Evolutionary conservation across 2,888 invertebrate species (phyloP), one percentile per base, ranked within the genome.

Genomic region (Brassicogethes aeneus): DNA sequence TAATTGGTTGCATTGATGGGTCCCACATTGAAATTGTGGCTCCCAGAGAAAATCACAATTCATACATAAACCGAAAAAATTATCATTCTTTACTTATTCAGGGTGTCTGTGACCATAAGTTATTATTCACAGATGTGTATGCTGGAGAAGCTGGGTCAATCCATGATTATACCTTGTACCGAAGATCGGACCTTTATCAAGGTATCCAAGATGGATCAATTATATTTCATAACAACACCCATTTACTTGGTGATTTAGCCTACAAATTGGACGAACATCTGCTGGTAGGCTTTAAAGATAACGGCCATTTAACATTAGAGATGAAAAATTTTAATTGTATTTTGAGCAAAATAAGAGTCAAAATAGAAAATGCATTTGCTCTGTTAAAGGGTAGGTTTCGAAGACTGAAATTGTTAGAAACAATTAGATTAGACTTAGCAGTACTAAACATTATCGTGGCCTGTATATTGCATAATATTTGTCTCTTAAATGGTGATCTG

Each of bases 141-240:
- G 37, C 46, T 29, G 50, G 48, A 12, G 44, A 52, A 42, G 41
- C 42, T 7, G 52, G 52, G 7, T 52, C 52, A 12, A 39, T 47
- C 14, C 45, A 49, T 39, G 46, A 50, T 30, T 42, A 37, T 17
- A 37, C 37, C 2, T 17, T 46, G 14, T 44, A 32, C 17, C 42
- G 29, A 44, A 23, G 37, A 32, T 48, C 46, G 12, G 38, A 42
- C 34, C 15, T 46, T n/a, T 47, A 38, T 40, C 3, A n/a, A 34
- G 29, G 16, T 16, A 33, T 42, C 2, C 16, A 8, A 17, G 36
- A 37, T 33, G 1, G 29, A 2, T 3, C 13, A 16, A 8, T 40
- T 17, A 10, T 16, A 39, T 42, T 45, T 37, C 14, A 17, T 10
- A 23, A 41, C 15, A 17, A 47, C 38, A 16, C 13, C 37, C 40